Evolutionary conservation across 2,113 vertebrate species (phyloP).

Genomic region (Sclerurus mexicanus): DNA sequence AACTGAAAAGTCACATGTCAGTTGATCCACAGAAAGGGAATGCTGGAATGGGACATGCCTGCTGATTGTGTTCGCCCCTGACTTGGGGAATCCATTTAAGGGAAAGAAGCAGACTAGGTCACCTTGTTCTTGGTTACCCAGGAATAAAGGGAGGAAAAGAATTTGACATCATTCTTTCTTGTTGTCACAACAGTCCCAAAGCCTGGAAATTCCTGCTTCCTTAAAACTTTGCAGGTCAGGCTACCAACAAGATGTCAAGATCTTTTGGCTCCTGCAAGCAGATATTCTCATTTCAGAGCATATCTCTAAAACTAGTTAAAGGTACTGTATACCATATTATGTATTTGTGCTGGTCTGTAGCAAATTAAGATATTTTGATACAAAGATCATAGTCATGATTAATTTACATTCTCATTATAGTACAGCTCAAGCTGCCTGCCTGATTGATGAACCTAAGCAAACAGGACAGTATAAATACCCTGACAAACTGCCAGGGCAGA

Average conservation of each 20-base stretch:
- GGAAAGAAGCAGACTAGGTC: neutral
- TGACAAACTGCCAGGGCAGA: constrained; percentile 94
- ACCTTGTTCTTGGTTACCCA: neutral
- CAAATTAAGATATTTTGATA: constrained; percentile 13
- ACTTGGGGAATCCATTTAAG: neutral
- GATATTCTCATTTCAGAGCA: neutral
- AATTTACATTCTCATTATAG: constrained; percentile 76
- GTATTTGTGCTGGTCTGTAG: constrained; percentile 27
- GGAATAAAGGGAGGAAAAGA: neutral
- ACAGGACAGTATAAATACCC: constrained; percentile 94
- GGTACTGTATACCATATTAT: neutral
- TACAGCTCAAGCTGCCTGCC: constrained; percentile 94
- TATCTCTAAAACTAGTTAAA: neutral
- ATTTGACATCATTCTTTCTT: neutral
- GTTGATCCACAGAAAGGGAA: neutral
- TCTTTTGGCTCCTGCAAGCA: neutral
- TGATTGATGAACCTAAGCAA: constrained; percentile 95
- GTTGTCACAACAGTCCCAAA: neutral
- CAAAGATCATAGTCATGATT: constrained; percentile 11
- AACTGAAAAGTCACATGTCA: neutral
- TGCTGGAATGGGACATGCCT: neutral
- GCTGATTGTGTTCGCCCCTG: neutral
- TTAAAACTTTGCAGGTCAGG: constrained; percentile 21
- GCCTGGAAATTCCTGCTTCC: constrained; percentile 11
- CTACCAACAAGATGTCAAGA: neutral